Percentiles rank a stretch among this genome's conserved stretches.
Evolutionary conservation across 2,113 vertebrate species (phyloP).

Genomic region (Aptenodytes forsteri): DNA sequence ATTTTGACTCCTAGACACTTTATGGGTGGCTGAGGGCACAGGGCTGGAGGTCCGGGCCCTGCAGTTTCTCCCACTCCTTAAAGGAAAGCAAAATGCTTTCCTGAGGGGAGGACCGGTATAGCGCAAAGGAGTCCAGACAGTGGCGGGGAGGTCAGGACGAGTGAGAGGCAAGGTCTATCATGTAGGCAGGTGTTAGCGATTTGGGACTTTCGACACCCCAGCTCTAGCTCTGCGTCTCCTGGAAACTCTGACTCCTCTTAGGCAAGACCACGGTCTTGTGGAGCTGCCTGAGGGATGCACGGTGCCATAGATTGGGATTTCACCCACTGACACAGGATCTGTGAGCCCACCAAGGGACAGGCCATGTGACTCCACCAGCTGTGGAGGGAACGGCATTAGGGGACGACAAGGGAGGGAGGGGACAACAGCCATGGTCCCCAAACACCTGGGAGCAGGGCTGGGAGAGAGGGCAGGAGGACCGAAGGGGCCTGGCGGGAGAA

Average conservation of each 20-base stretch:
- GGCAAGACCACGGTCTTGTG: background rate
- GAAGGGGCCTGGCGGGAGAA: background rate
- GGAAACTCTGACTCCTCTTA: background rate
- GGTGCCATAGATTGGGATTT: background rate
- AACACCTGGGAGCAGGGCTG: background rate
- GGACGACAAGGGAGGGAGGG: background rate
- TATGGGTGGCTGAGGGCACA: background rate
- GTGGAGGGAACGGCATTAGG: accelerated
- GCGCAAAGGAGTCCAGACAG: background rate
- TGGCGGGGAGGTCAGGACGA: background rate
- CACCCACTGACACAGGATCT: background rate
- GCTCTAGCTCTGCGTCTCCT: background rate
- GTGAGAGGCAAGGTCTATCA: background rate
- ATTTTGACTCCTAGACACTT: background rate
- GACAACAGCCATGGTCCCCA: background rate
- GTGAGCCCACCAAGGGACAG: background rate
- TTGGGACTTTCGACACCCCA: background rate
- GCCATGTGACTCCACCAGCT: background rate
- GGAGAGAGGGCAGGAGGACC: background rate
- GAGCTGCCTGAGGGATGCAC: background rate
- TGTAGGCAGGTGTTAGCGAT: background rate
- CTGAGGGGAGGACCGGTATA: background rate
- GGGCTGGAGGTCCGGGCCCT: background rate
- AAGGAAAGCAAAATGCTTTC: background rate
- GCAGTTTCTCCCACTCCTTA: background rate